Conservation (phyloP, 1,140 invertebrate species). For the Idris sp. region DNA sequence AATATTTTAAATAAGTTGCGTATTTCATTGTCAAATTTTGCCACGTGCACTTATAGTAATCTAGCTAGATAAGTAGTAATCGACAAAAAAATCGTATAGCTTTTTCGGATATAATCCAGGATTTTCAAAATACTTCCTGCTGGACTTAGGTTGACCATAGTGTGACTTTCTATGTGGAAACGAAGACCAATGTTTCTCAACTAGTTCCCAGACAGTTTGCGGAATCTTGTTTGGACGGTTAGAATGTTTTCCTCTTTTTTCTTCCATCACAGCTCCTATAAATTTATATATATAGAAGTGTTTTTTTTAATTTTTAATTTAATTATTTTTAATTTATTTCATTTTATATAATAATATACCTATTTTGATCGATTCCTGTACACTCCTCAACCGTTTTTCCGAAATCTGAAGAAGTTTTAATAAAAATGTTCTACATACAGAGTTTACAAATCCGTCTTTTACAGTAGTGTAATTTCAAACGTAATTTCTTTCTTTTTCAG, state of each 20-base stretch:
- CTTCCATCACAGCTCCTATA: background rate
- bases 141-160: no score
- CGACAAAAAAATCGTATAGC: no score
- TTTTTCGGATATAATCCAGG: no score
- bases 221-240: background rate
- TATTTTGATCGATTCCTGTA: background rate
- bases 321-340: background rate
- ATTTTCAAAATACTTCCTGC: no score
- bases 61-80: no score
- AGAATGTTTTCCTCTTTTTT: background rate
- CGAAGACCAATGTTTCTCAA: background rate
- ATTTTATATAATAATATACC: background rate
- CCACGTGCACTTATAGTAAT: background rate
- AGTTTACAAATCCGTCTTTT: background rate
- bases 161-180: no score
- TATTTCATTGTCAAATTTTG: slow-evolving; percentile 10
- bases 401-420: background rate
- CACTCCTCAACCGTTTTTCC: background rate
- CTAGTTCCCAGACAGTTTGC: background rate
- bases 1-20: slow-evolving; percentile 21
- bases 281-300: no score
- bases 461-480: background rate
- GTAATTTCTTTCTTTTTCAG: background rate
- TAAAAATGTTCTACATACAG: background rate
- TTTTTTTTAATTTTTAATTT: no score